Percentiles rank a stretch among this genome's conserved stretches.
These are phyloP conservation scores for Bathynomus jamesi DNA, from an alignment of 1,140 invertebrate species.

Conservation along the genomic window DNA sequence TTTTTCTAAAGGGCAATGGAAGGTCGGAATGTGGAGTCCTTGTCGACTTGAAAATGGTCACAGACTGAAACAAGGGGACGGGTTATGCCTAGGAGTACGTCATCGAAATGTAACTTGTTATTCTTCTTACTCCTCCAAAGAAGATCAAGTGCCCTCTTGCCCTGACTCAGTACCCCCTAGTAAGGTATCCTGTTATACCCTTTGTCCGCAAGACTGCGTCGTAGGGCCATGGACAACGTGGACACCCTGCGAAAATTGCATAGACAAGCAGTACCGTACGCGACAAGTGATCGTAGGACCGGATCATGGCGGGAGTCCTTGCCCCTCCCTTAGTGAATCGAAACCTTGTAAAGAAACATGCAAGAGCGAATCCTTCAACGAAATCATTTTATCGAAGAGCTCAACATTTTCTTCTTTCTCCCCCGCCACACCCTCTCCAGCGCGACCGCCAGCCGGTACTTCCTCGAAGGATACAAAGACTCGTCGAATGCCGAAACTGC, in stretches of 20 bases:
- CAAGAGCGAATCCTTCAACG: background rate
- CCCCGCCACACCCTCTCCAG: background rate
- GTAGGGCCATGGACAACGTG: background rate
- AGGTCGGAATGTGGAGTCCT: background rate
- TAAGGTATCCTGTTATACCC: background rate
- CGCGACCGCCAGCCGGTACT: background rate
- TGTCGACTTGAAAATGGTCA: background rate
- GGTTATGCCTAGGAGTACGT: background rate
- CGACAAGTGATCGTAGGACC: background rate
- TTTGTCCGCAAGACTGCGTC: background rate
- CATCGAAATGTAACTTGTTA: background rate
- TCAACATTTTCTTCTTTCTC: background rate
- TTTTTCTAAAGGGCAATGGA: background rate
- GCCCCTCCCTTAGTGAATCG: background rate
- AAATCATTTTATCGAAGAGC: background rate
- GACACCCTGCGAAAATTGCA: background rate
- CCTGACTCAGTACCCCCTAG: background rate
- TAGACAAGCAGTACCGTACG: background rate
- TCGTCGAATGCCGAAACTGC: background rate
- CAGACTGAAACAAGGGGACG: background rate
- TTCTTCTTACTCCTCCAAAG: background rate
- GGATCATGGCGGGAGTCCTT: background rate
- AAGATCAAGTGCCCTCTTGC: background rate
- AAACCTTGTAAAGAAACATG: background rate
- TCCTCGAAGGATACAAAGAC: background rate